Evolutionary conservation across 2,888 invertebrate species (phyloP).

Genomic region (Zele albiditarsus): DNA sequence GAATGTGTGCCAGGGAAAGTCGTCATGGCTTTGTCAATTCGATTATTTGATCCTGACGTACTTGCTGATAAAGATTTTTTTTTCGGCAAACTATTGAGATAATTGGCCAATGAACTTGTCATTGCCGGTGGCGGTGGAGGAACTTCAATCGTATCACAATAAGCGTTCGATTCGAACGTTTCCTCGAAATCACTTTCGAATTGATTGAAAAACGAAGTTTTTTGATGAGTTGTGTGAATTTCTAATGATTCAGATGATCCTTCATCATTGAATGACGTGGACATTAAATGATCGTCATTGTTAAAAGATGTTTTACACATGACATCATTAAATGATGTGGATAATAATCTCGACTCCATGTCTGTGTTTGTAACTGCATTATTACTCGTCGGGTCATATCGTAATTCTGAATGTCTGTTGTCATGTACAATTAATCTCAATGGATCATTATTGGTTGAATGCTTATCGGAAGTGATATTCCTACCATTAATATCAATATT

Average conservation of each 20-base stretch:
- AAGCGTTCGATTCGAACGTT: constrained; percentile 43
- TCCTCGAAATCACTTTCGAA: constrained; percentile 46
- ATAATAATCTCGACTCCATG: not conserved
- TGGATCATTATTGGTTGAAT: constrained; percentile 19
- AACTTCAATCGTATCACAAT: constrained; percentile 57
- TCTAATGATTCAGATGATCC: constrained; percentile 49
- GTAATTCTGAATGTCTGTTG: not conserved
- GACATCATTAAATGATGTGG: constrained; percentile 56
- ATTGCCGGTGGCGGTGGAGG: constrained; percentile 64
- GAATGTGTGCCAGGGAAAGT: constrained; percentile 53
- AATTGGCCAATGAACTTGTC: constrained; percentile 65
- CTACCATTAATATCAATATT: constrained; percentile 60
- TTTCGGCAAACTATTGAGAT: constrained; percentile 66
- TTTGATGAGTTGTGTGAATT: constrained; percentile 37
- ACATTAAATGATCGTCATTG: constrained; percentile 60
- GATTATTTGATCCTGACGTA: constrained; percentile 60
- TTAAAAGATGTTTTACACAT: constrained; percentile 52
- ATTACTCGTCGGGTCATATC: not conserved
- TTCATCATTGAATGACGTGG: constrained; percentile 59
- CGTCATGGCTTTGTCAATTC: constrained; percentile 58
- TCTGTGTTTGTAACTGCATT: not conserved
- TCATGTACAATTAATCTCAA: not conserved
- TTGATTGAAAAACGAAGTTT: not conserved
- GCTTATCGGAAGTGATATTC: constrained; percentile 64
- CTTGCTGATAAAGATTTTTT: constrained; percentile 64